Evolutionary conservation across 2,113 vertebrate genomes (phyloP), one percentile per base, ranked within the genome.

Genomic region (Zosterops lateralis): DNA sequence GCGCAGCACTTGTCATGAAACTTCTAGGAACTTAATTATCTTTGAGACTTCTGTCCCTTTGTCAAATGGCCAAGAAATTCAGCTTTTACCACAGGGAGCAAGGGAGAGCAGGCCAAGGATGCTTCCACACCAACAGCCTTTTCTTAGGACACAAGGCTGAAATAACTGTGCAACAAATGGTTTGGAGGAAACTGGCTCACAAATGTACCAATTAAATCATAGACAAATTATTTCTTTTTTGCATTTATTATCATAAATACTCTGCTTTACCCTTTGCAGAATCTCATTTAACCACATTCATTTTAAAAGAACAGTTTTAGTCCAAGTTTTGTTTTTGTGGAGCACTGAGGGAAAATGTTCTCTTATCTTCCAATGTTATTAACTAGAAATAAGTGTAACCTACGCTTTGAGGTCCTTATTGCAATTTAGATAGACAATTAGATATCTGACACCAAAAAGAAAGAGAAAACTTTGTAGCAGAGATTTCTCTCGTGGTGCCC

Each of bases 371-470:
- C 89, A 87, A 93, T 53, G 28, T 67, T 80, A 93, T 94, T 95
- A 94, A 75, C 74, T 90, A 73, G 90, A 87, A 97, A 91, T 78
- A 90, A 84, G 75, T 78, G 51, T 94, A 93, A 91, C 60, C 79
- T 89, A 48, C 2, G 5, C 56, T 96, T 92, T 92, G 60, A 97
- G 79, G 44, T 89, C 78, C 92, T 96, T 93, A 65, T 79, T 95
- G 91, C 65, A 89, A 95, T 97, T 97, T 96, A 97, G 90, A 97
- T 94, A 91, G 87, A 90, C 80, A 94, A 93, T 96, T 94, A 93
- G 91, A 91, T 92, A 96, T 56, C 89, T 1, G 57, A 84, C 50
- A 85, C 48, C 81, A 58, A 92, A 94, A 92, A 94, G 72, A 92
- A 57, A 80, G 74, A 87, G 90, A 51, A 53, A 87, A 90, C 45